Conservation (phyloP, 2,888 invertebrate genomes). For the Pristionchus maxplancki region DNA sequence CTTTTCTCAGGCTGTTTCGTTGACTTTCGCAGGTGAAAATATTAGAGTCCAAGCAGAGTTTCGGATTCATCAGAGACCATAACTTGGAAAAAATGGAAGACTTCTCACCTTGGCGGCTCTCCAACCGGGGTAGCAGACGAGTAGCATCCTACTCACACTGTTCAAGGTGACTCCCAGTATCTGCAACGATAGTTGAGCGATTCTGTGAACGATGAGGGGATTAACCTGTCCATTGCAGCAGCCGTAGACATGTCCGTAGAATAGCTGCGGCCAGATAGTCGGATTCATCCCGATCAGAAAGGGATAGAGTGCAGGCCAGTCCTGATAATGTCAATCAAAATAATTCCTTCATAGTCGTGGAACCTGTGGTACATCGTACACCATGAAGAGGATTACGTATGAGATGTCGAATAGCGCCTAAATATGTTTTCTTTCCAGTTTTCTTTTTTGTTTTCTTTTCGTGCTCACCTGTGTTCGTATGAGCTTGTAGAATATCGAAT, state of each 20-base stretch:
- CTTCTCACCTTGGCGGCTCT: not conserved
- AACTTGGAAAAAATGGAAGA: no score
- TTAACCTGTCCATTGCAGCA: conserved; percentile 23
- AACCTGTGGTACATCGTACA: conserved; percentile 27
- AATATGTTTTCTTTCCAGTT: not conserved
- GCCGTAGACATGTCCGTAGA: not conserved
- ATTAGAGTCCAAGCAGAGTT: not conserved
- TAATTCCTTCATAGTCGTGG: not conserved
- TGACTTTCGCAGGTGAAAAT: not conserved
- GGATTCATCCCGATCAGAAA: conserved; percentile 2
- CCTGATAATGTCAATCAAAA: not conserved
- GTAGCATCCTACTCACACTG: not conserved
- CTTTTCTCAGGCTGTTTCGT: not conserved
- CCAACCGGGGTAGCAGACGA: not conserved
- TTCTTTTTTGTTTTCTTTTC: not conserved
- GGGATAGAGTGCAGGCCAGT: not conserved
- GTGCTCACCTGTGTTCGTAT: not conserved
- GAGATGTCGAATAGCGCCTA: conserved; percentile 30
- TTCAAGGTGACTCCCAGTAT: conserved; percentile 13
- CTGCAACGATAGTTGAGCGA: not conserved
- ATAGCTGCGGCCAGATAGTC: conserved; percentile 5
- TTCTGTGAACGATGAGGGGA: not conserved
- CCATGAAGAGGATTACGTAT: conserved; percentile 6
- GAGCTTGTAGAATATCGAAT: not conserved
- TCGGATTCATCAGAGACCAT: no score